These are phyloP conservation scores for Magallana gigas DNA, from an alignment of 1,140 invertebrate genomes.

Conservation along the genomic window DNA sequence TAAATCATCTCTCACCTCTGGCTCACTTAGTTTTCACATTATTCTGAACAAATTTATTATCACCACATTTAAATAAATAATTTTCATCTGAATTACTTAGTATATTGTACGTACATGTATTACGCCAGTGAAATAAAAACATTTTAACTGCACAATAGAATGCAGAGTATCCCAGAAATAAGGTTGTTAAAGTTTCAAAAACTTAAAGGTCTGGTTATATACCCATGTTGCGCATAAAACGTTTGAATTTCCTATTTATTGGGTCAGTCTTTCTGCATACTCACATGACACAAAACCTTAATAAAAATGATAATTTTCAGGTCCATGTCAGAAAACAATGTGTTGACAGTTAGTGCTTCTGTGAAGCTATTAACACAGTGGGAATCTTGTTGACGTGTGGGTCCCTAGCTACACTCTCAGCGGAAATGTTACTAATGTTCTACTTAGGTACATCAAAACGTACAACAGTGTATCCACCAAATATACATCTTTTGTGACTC, in stretches of 20 bases:
- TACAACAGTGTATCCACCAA: conserved; percentile 17
- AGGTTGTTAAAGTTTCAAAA: no score
- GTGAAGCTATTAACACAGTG: conserved; percentile 23
- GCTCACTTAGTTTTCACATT: background rate
- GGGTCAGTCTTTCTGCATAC: background rate
- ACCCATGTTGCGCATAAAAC: no score
- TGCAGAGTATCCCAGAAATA: no score
- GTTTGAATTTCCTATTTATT: no score
- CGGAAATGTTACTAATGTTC: conserved; percentile 33
- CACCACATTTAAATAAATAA: background rate
- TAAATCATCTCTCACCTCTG: background rate
- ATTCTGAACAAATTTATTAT: background rate
- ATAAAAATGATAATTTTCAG: conserved; percentile 27
- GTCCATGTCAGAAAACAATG: conserved; percentile 7
- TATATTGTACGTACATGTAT: no score
- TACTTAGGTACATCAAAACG: conserved; percentile 29
- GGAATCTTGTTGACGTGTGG: conserved; percentile 8
- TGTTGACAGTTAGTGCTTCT: conserved; percentile 27
- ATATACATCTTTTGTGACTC: conserved; percentile 24
- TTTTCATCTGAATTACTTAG: no score
- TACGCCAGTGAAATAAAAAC: no score
- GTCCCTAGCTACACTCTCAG: conserved; percentile 5
- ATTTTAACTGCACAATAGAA: no score
- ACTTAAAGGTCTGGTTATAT: no score
- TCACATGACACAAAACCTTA: conserved; percentile 10